Base-by-base conservation (phyloP, 2,888 invertebrate species). In the Leptura quadrifasciata region DNA sequence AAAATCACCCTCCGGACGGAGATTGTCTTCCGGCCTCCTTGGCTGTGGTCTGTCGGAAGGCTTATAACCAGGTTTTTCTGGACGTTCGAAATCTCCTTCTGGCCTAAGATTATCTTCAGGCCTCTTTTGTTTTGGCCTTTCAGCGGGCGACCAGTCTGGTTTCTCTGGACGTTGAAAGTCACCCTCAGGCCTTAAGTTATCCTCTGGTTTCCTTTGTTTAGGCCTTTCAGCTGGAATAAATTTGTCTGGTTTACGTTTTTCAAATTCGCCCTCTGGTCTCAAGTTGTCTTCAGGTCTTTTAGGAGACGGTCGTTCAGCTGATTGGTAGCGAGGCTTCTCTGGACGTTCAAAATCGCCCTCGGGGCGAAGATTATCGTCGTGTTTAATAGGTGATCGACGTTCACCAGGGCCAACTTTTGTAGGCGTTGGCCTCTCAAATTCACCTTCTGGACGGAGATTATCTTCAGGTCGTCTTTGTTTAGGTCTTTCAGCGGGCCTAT, bases 281-380 rank as follows among this genome's bases (percentile, higher is more conserved):
- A 55, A 17, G 18, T 55, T 55, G 18, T 55, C 55, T 9, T 55
- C 55, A 9, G 55, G 55, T 55, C 10, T 55, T 55, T 9, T 55
- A 8, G 17, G 55, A 17, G 17, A 15, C 1, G 55, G 55, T 64
- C 86, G 76, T 74, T 91, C 89, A 67, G 88, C 89, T 24, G 91
- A 89, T 20, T 80, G 85, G 85, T 85, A 89, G 69, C 86, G 84
- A 10, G 87, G 88, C 75, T 82, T 86, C 52, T 87, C 87, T 0
- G 89, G 90, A 1, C 87, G 77, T 72, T 90, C 90, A 74, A 91
- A 91, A 0, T 93, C 91, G 0, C 93, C 91, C 77, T 93, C 93
- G 0, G 5, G 89, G 21, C 57, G 57, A 15, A 57, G 57, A 21
- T 57, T 57, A 15, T 57, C 57, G 1, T 89, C 86, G 39, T 86